Conservation (phyloP, 2,113 vertebrate species). For the Drymodes brunneopygia region DNA sequence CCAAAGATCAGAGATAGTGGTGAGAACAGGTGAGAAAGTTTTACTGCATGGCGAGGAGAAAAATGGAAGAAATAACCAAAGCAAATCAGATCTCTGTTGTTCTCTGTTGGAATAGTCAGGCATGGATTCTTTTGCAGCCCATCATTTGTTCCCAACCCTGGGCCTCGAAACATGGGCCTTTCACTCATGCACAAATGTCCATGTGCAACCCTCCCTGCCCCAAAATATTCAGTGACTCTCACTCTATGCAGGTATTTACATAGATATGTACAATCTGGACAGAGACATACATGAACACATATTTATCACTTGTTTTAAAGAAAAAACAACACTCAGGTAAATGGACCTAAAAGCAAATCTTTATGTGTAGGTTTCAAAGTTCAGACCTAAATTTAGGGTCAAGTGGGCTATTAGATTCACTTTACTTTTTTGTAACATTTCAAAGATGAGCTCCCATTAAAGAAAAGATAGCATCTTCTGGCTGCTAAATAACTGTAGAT, state of each 20-base stretch:
- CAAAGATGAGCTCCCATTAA: not conserved
- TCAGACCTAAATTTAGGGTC: not conserved
- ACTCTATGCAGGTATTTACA: not conserved
- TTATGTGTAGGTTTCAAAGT: not conserved
- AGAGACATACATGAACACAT: not conserved
- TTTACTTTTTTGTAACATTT: not conserved
- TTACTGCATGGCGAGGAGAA: not conserved
- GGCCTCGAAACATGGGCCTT: not conserved
- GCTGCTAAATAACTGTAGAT: not conserved
- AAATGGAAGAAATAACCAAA: not conserved
- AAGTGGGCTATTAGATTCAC: not conserved
- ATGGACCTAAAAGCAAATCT: not conserved
- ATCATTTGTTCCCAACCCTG: not conserved
- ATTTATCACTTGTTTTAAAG: not conserved
- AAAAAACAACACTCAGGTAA: not conserved
- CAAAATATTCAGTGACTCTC: not conserved
- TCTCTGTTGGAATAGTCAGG: not conserved
- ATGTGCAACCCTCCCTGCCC: fast-evolving
- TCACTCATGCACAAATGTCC: fast-evolving
- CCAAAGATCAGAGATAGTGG: not conserved
- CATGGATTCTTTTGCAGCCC: not conserved
- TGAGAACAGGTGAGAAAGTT: not conserved
- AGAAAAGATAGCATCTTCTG: not conserved
- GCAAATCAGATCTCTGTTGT: not conserved
- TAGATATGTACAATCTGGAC: not conserved